Evolutionary conservation across 2,888 invertebrate species (phyloP), one percentile per base, ranked within the genome.

Genomic region (Trachelus stipa): DNA sequence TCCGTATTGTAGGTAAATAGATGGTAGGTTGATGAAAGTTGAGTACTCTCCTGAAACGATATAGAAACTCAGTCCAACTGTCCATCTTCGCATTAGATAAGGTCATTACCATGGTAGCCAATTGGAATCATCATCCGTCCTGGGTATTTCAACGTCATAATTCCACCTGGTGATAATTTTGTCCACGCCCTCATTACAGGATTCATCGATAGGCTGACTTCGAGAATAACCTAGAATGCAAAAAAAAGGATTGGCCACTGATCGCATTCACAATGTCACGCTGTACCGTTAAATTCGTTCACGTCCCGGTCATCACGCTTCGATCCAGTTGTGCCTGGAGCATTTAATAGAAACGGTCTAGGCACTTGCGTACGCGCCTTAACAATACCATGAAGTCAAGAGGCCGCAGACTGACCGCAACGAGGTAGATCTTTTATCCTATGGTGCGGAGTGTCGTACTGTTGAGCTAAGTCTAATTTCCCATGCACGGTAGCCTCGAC

Each of bases 391-490:
- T 23, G 23, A 23, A 56, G 56, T 56, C 56, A 56, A 9, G 56
- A 56, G 79, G 73, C 79, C 81, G 78, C 80, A 82, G 85, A 83
- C 82, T 81, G 79, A 80, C 80, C 82, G 81, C 79, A 79, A 82
- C 23, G 23, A 80, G 79, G 76, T 79, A 80, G 71, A 83, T 79
- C 76, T 82, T 80, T 77, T 23, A 56, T 56, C 56, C 23, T 9
- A 56, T 56, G 56, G 23, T 4, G 23, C 40, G 6, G 9, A 56
- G 9, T 56, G 56, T 56, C 80, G 79, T 79, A 81, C 79, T 79
- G 79, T 74, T 76, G 79, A 80, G 81, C 85, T 83, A 83, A 84
- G 83, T 56, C 23, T 82, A 81, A 83, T 82, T 82, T 86, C 81
- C 82, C 84, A 83, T 85, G 85, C 81, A 79, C 80, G 75, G 78